Evolutionary conservation across 2,113 vertebrate genomes (phyloP), one percentile per base, ranked within the genome.

Genomic region (Notarius quadriscutis): DNA sequence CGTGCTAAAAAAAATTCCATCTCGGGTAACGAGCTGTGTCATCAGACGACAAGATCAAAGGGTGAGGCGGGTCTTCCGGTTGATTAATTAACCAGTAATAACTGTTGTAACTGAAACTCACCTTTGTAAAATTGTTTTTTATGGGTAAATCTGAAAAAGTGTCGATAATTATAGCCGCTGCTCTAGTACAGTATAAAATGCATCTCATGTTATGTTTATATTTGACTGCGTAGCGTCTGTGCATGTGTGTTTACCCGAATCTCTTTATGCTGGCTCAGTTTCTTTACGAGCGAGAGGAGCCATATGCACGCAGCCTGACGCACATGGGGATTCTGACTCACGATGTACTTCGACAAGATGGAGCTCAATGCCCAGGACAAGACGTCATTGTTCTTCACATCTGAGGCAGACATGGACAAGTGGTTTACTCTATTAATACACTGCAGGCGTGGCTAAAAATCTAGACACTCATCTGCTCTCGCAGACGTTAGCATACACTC

Each of bases 231-330:
- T 25, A 0, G 7, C 8, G 34, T 10, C n/a, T 34, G 62, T n/a
- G 3, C 25, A 7, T 86, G 34, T 22, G 34, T 14, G 51, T 17
- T 91, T 91, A 99, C 98, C 95, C 94, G 97, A 92, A 99, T 97
- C 93, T 97, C 97, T 92, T 96, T 95, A 91, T 99, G 97, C 4
- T 95, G 94, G 87, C 94, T 96, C 48, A 99, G 95, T 88, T 97
- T 99, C 93, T 97, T 99, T 86, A 99, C 98, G 87, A 99, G 93
- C 0, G 98, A 99, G 0, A 99, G 95, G 86, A 99, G 96, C 98
- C 98, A 99, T 91, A 99, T 96, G 92, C 97, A 99, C 87, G 98
- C 94, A 9, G 98, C 98, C 89, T 99, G 98, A 11, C 98, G 96
- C 87, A 98, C 84, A 0, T 99, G 97, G 30, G 98, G 97, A 90